These are phyloP conservation scores for Stercorarius parasiticus DNA, from an alignment of 2,113 vertebrate species.

Conservation along the genomic window DNA sequence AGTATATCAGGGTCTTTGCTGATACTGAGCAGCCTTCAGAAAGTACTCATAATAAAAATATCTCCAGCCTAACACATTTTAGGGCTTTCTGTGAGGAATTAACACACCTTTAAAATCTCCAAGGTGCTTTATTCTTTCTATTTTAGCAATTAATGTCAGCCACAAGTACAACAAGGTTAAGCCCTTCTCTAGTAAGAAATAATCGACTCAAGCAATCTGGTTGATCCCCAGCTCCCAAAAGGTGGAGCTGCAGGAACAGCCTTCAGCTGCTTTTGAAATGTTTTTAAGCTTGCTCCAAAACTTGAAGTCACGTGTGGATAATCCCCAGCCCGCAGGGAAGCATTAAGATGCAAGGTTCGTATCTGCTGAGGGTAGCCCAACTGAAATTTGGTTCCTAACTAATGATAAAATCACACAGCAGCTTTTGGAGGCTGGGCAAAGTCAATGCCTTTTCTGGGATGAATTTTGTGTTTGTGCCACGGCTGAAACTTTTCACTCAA, in stretches of 20 bases:
- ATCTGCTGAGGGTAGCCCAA: background rate
- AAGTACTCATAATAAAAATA: background rate
- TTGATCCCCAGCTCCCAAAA: slow-evolving; percentile 6
- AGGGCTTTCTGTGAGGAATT: background rate
- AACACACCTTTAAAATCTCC: background rate
- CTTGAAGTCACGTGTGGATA: background rate
- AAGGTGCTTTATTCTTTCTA: background rate
- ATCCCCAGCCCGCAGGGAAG: background rate
- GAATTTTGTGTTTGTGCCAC: background rate
- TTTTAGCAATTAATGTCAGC: background rate
- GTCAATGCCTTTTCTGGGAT: background rate
- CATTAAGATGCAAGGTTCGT: background rate
- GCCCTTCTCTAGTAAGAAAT: background rate
- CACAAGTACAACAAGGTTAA: background rate
- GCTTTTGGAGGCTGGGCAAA: background rate
- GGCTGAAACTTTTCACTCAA: background rate
- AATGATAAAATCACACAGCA: background rate
- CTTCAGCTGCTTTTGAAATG: background rate
- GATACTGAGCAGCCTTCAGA: background rate
- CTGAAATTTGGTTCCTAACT: background rate
- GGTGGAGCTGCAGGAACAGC: slow-evolving; percentile 43
- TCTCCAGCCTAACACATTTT: background rate
- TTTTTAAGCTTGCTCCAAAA: background rate
- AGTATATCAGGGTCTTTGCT: background rate
- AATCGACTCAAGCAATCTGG: background rate